phyloP scores from a whole-genome alignment of 1,140 invertebrate species.

The Paramacrobiotus metropolitanus region DNA sequence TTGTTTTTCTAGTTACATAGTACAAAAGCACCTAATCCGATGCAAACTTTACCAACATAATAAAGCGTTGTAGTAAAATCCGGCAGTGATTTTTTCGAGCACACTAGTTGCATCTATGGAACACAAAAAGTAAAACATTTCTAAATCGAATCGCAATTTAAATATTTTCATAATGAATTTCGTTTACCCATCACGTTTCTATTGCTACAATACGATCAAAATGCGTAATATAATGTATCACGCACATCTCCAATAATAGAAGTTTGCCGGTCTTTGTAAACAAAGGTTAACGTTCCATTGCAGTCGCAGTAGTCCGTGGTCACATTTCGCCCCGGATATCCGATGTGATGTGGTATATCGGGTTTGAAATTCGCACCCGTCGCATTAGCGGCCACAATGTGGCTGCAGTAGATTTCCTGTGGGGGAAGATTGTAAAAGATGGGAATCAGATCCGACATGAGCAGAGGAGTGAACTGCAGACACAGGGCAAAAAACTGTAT shows the following conservation, averaged over 20 bases:
- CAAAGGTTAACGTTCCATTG: no score
- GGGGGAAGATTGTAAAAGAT: background rate
- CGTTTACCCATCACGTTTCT: no score
- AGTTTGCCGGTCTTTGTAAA: no score
- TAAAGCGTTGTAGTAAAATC: background rate
- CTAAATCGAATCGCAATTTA: background rate
- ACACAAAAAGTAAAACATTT: background rate
- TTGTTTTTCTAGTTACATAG: no score
- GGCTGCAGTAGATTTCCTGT: background rate
- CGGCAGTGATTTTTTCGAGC: background rate
- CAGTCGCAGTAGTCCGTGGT: no score
- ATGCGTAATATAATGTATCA: no score
- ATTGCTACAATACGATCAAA: no score
- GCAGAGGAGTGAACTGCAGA: background rate
- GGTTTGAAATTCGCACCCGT: no score
- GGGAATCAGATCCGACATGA: background rate
- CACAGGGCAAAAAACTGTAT: background rate
- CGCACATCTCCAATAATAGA: no score
- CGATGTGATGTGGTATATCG: no score
- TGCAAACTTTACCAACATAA: background rate
- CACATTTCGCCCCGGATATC: no score
- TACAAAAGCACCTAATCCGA: no score
- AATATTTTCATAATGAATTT: background rate
- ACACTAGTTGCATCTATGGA: background rate
- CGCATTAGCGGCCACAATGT: background rate